These are phyloP conservation scores for Morelia viridis DNA, from an alignment of 2,797 vertebrate genomes.

Conservation along the genomic window DNA sequence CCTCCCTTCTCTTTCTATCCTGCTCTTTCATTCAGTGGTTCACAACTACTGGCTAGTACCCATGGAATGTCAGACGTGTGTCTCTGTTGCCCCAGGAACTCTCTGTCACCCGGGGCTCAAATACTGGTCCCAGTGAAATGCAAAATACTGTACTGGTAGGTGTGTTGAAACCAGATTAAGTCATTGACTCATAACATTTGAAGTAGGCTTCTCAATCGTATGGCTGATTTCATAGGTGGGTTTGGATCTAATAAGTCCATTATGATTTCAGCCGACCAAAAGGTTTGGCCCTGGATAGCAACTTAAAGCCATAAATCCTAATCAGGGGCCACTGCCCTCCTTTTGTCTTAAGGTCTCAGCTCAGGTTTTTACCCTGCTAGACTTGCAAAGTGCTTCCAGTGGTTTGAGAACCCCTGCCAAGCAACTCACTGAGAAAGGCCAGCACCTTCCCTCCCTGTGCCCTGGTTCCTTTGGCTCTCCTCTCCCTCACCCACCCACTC, in stretches of 20 bases:
- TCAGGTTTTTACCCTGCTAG: not conserved
- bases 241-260: not conserved
- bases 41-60: conserved; percentile 41
- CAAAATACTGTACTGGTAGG: not conserved
- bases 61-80: not conserved
- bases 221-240: not conserved
- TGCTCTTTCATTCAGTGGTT: conserved; percentile 40
- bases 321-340: not conserved
- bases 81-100: not conserved
- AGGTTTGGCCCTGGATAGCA: not conserved
- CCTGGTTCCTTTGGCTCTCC: conserved; percentile 20
- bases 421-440: conserved; percentile 37
- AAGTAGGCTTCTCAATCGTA: not conserved
- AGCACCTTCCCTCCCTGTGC: conserved; percentile 9
- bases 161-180: not conserved
- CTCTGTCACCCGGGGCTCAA: conserved; percentile 39
- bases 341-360: not conserved
- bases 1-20: conserved; percentile 54
- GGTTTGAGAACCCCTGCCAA: conserved; percentile 32
- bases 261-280: not conserved
- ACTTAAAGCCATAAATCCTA: not conserved
- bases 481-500: conserved; percentile 34
- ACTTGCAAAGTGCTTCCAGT: not conserved
- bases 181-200: not conserved
- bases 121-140: not conserved